Base-by-base conservation (phyloP, 2,888 invertebrate genomes). In the Thereva nobilitata region DNA sequence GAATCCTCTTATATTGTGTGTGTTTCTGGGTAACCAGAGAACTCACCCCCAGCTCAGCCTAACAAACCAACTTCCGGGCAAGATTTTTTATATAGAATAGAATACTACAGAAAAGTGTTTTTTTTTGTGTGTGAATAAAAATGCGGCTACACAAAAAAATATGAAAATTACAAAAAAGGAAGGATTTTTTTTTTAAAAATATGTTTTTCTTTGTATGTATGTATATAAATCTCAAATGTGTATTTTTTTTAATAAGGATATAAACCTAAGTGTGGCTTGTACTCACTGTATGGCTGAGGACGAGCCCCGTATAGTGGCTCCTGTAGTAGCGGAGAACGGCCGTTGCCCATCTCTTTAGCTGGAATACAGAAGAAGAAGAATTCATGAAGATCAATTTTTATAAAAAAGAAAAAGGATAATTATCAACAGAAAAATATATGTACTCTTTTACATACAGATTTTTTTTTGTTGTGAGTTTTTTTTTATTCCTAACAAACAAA, bases 201-300 rank as follows among this genome's bases (percentile, higher is more conserved):
- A 47, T 12, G 47, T 10, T 47, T n/a, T 47, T 47, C 10, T 47
- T n/a, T n/a, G 12, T 47, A 12, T 47, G 47, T n/a, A n/a, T 7
- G 3, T n/a, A n/a, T n/a, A n/a, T n/a, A n/a, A n/a, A n/a, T n/a
- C n/a, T n/a, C n/a, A 6, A 12, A 49, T 10, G 49, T 49, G 34
- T 37, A 23, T 23, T 23, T 23, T 23, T 23, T 23, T 23, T 23
- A 23, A 23, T 23, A 23, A 23, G 23, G 23, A 23, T 23, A 23
- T 23, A 23, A 23, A 23, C 23, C 23, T 23, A 23, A 23, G 23
- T 23, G 23, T 23, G 23, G 23, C 9, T 10, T 40, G 64, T 75
- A 91, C 91, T 91, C 84, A 93, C 93, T 91, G 85, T 91, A 94
- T 71, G 92, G 93, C 81, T 92, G 92, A 72, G 93, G 92, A 75